phyloP scores from a whole-genome alignment of 2,888 invertebrate genomes.

The Maniola hyperantus region DNA sequence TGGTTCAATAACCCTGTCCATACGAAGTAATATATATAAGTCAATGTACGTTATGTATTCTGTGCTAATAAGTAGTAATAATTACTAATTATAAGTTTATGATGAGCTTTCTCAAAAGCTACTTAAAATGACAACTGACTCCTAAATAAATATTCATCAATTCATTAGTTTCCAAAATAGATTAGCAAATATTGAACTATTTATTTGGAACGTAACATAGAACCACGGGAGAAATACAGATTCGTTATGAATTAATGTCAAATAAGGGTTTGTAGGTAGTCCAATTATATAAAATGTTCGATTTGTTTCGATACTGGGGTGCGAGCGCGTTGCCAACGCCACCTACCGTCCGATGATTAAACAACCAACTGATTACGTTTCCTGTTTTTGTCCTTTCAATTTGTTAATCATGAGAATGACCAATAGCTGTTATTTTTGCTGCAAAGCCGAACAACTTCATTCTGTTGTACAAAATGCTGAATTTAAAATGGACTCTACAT shows the following conservation, averaged over 20 bases:
- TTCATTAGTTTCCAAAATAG: not conserved
- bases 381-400: constrained; percentile 51
- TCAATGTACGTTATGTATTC: no score
- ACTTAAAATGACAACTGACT: no score
- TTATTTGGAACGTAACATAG: constrained; percentile 10
- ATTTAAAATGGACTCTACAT: constrained; percentile 15
- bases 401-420: constrained; percentile 26
- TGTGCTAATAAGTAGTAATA: no score
- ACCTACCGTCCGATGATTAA: constrained; percentile 61
- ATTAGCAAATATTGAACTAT: constrained; percentile 12
- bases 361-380: constrained; percentile 67
- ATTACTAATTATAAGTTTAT: no score
- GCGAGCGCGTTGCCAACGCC: constrained; percentile 35
- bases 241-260: constrained; percentile 23
- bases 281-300: constrained; percentile 20
- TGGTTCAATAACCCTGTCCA: no score
- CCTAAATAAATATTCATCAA: no score
- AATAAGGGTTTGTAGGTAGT: constrained; percentile 11
- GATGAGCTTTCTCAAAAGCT: no score
- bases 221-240: constrained; percentile 22
- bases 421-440: constrained; percentile 12
- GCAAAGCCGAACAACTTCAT: not conserved
- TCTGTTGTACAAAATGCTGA: constrained; percentile 12
- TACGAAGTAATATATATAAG: no score
- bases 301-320: constrained; percentile 22